Percentiles rank a stretch among this genome's conserved stretches.
phyloP scores from a whole-genome alignment of 2,888 invertebrate species.

The Caenorhabditis zanzibari region DNA sequence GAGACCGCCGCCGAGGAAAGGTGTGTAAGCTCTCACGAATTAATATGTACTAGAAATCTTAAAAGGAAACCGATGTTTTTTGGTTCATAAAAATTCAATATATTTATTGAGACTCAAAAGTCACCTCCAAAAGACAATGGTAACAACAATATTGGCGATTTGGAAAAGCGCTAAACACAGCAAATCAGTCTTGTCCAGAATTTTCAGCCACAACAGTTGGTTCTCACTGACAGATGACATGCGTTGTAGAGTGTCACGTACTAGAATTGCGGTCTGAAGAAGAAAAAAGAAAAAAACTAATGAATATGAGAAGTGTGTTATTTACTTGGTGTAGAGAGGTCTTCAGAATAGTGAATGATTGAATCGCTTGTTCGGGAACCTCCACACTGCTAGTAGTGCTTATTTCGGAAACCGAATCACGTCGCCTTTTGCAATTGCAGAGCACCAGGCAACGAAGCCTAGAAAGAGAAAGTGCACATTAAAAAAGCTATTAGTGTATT shows the following conservation, averaged over 20 bases:
- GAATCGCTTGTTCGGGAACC: conserved; percentile 23
- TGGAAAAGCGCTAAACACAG: conserved; percentile 60
- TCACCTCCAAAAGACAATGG: conserved; percentile 57
- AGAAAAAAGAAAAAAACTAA: conserved; percentile 16
- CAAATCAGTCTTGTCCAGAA: conserved; percentile 60
- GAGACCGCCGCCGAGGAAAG: conserved; percentile 30
- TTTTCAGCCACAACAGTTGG: conserved; percentile 58
- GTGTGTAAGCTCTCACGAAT: conserved; percentile 41
- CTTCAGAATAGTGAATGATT: conserved; percentile 40
- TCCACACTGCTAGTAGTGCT: conserved; percentile 46
- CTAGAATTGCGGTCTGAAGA: conserved; percentile 57
- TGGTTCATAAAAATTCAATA: not conserved
- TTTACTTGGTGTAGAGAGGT: conserved; percentile 52
- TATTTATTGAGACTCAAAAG: not conserved
- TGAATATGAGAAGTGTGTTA: conserved; percentile 25
- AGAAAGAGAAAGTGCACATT: not conserved
- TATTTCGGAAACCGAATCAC: conserved; percentile 17
- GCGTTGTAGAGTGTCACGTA: conserved; percentile 43
- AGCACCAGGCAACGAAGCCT: conserved; percentile 54
- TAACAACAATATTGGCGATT: conserved; percentile 55
- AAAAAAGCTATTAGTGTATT: not conserved
- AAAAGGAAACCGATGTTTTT: not conserved
- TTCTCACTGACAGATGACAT: conserved; percentile 46
- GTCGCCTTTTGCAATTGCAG: conserved; percentile 47
- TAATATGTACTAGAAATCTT: conserved; percentile 7